These are phyloP conservation scores for Mareca penelope DNA, from an alignment of 2,797 vertebrate species.

Conservation along the genomic window DNA sequence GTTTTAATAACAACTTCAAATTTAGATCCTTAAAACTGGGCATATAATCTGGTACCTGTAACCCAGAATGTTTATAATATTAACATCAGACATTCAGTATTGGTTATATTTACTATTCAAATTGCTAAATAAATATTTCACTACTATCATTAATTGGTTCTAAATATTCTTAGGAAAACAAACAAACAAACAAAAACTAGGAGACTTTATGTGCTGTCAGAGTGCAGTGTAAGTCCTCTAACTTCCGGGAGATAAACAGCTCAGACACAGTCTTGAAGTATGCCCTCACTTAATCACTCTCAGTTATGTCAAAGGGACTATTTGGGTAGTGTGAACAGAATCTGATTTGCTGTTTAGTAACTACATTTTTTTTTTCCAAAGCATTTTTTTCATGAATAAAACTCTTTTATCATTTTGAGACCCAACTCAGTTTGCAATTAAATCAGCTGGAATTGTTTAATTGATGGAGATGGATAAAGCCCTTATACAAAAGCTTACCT, in stretches of 20 bases:
- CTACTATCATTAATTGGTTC: background rate
- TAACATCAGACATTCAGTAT: background rate
- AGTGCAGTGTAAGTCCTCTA: background rate
- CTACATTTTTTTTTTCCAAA: background rate
- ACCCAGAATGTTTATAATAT: background rate
- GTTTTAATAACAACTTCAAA: background rate
- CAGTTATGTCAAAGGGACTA: background rate
- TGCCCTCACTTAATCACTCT: background rate
- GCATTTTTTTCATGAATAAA: background rate
- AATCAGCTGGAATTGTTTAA: background rate
- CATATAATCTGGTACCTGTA: background rate
- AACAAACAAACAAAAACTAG: background rate
- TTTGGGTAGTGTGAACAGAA: background rate
- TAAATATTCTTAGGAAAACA: background rate
- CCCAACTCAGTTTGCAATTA: background rate
- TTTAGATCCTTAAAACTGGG: background rate
- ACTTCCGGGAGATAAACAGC: background rate
- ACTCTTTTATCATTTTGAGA: background rate
- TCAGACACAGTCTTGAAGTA: background rate
- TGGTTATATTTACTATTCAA: background rate
- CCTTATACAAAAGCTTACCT: background rate
- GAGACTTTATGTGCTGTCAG: background rate
- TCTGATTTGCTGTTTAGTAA: background rate
- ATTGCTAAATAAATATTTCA: background rate
- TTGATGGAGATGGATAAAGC: background rate